Percentiles rank a stretch among this genome's conserved stretches.
phyloP scores from a whole-genome alignment of 1,140 invertebrate genomes.

The Centruroides sculpturatus region DNA sequence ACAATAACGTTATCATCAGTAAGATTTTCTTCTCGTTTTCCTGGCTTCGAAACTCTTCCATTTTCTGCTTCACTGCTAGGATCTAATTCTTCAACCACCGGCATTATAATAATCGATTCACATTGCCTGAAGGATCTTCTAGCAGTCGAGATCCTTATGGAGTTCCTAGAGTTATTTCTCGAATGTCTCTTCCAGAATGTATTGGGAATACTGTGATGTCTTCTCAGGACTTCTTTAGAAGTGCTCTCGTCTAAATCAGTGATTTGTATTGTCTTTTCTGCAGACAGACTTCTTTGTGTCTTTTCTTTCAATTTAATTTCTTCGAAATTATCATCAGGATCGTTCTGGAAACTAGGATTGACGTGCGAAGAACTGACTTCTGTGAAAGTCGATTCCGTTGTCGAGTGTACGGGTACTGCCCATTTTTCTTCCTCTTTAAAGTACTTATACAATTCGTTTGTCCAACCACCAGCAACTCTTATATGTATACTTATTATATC shows the following conservation, averaged over 20 bases:
- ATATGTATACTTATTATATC: constrained; percentile 89
- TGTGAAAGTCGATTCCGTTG: too few species aligned
- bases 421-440: constrained; percentile 42
- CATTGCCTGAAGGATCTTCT: constrained; percentile 4
- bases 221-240: too few species aligned
- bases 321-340: too few species aligned
- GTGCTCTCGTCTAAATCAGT: too few species aligned
- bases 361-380: too few species aligned
- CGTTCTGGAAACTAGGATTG: too few species aligned
- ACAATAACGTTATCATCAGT: constrained; percentile 11
- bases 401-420: neutral
- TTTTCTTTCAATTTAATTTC: too few species aligned
- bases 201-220: too few species aligned
- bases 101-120: constrained; percentile 12
- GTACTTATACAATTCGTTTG: constrained; percentile 71
- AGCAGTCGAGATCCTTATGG: constrained; percentile 5
- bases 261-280: too few species aligned
- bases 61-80: neutral
- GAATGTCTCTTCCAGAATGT: too few species aligned
- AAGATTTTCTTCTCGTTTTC: constrained; percentile 6
- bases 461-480: constrained; percentile 87
- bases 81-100: constrained; percentile 2
- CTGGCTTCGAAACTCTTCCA: neutral
- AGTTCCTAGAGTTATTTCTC: neutral
- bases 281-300: too few species aligned